Evolutionary conservation across 2,888 invertebrate species (phyloP), one percentile per base, ranked within the genome.

Genomic region (Cantharis flavilabris): DNA sequence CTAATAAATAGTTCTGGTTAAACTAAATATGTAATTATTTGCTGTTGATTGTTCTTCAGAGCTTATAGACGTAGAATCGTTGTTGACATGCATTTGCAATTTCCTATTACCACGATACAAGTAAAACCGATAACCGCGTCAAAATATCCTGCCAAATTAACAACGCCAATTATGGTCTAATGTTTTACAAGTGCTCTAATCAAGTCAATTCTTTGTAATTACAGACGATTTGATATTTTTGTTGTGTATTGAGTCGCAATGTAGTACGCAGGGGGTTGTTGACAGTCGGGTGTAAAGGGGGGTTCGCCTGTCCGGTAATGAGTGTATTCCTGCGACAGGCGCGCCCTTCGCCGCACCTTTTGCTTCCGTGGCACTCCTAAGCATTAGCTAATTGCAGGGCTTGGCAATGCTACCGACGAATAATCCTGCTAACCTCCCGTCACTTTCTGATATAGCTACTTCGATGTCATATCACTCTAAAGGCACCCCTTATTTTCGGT

Each of bases 311-410:
- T 72, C 80, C 79, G 81, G 80, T 81, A 81, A 81, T 81, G 80
- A 81, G 80, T 78, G 77, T 80, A 80, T 81, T 80, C 80, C 80
- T 77, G 77, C 76, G 79, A 80, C 77, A 78, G 77, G 76, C 79
- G 78, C 80, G 67, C 80, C 77, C 78, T 75, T 71, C 18, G 73
- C 79, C 80, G 79, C 80, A 79, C 81, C 82, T 80, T 77, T 79
- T 80, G 80, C 81, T 80, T 82, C 82, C 81, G 80, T 79, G 81
- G 81, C 80, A 83, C 84, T 83, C 83, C 84, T 83, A 83, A 81
- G 79, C 84, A 85, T 85, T 85, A 85, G 81, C 84, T 85, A 85
- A 85, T 85, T 83, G 84, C 81, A 82, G 84, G 84, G 85, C 84
- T 84, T 83, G 85, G 85, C 84, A 70, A 23, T 72, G 49, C 75